Conservation (phyloP, 2,797 vertebrate genomes). For the Pipistrellus pygmaeus region DNA sequence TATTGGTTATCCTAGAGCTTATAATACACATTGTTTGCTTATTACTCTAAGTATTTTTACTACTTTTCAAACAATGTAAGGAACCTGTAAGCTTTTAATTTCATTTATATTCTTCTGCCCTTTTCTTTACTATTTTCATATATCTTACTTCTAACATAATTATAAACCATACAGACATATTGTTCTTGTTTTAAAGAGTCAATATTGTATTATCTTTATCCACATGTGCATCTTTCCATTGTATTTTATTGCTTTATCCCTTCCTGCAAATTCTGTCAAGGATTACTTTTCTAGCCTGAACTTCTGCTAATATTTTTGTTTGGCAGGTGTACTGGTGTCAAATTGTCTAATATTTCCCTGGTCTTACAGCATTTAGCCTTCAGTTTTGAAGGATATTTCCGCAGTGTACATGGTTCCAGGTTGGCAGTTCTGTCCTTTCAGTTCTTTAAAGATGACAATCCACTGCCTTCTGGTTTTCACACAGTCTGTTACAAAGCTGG, state of each 20-base stretch:
- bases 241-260: constrained; percentile 14
- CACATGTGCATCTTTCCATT: not conserved
- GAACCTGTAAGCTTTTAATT: not conserved
- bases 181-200: not conserved
- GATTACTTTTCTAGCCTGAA: not conserved
- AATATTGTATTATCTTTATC: not conserved
- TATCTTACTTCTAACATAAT: not conserved
- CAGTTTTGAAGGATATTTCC: constrained; percentile 19
- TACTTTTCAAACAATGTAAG: not conserved
- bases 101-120: not conserved
- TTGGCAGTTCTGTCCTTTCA: not conserved
- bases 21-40: not conserved
- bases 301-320: constrained; percentile 14
- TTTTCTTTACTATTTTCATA: constrained; percentile 12
- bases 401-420: not conserved
- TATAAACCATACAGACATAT: not conserved
- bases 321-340: not conserved
- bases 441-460: not conserved
- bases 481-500: not conserved
- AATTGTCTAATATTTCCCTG: constrained; percentile 7
- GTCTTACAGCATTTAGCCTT: not conserved
- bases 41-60: not conserved
- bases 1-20: not conserved
- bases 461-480: not conserved
- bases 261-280: not conserved